Conservation (phyloP, 2,888 invertebrate species). For the Nymphalis urticae region DNA sequence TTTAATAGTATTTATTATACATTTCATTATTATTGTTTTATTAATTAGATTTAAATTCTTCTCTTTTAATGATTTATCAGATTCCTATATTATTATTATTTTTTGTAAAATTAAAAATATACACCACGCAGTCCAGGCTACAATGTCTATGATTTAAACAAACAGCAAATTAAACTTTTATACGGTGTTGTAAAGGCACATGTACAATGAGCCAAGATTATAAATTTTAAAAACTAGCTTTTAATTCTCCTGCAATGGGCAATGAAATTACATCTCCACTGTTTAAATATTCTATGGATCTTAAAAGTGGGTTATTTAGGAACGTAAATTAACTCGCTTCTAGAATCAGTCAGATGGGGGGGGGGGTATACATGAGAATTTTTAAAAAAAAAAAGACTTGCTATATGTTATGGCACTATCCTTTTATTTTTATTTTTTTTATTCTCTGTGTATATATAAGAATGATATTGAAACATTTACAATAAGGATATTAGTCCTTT, state of each 20-base stretch:
- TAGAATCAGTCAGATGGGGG: not conserved
- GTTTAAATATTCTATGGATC: conserved; percentile 13
- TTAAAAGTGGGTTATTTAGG: conserved; percentile 11
- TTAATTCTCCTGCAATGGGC: conserved; percentile 19
- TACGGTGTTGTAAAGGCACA: conserved; percentile 12
- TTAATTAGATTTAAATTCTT: no score
- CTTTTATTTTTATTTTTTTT: not conserved
- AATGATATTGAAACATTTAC: not conserved
- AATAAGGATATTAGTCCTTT: not conserved
- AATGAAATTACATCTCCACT: conserved; percentile 21
- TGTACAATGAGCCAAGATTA: conserved; percentile 12
- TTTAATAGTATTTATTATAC: no score
- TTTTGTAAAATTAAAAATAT: not conserved
- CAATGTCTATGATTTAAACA: conserved; percentile 10
- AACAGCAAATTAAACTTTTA: conserved; percentile 13
- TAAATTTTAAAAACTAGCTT: conserved; percentile 23
- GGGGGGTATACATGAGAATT: no score
- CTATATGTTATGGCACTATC: no score
- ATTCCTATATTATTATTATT: not conserved
- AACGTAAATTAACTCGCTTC: not conserved
- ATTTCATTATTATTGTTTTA: no score
- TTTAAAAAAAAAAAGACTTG: no score
- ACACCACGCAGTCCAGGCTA: not conserved
- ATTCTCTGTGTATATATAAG: not conserved
- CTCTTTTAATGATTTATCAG: no score